Evolutionary conservation across 1,140 invertebrate genomes (phyloP), one percentile per base, ranked within the genome.

Genomic region (Trichonephila inaurata): DNA sequence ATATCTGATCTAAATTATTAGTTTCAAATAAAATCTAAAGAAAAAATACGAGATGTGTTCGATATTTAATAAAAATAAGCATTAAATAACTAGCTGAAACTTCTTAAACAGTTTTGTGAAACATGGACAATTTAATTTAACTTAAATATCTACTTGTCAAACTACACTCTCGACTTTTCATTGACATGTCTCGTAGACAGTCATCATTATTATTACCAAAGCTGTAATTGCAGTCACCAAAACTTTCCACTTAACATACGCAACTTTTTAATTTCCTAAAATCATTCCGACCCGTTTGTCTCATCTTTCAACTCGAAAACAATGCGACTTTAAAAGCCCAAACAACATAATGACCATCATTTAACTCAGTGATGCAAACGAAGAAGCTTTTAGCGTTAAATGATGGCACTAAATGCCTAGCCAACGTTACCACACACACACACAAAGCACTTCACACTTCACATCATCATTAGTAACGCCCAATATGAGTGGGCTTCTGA

Each of bases 351-450:
- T 77, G 72, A 77, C 72, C 72, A 40, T 77, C 72, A 77, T 77
- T 77, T 40, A 10, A 77, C 28, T 77, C 72, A 18, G 24, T 77
- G 28, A 77, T 33, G 72, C 28, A 77, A 33, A 33, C 33, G 72
- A 33, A 77, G 72, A 77, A 33, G 72, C 72, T 77, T 77, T 77
- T 77, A 77, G 28, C 16, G 72, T 33, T 1, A 33, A 77, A 77
- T 77, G 72, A 77, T 77, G 72, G 33, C 72, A 77, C 28, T 77
- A 77, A 77, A 77, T 28, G 72, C 33, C 33, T 77, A 77, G 72
- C 4, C 51, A 77, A 77, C 28, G 28, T 77, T 77, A 6, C 72
- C 28, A 77, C n/a, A n/a, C n/a, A n/a, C n/a, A n/a, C n/a, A n/a
- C n/a, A n/a, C n/a, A n/a, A n/a, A 77, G 28, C 28, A 40, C 33